Evolutionary conservation across 2,113 vertebrate genomes (phyloP), one percentile per base, ranked within the genome.

Genomic region (Odontesthes bonariensis): DNA sequence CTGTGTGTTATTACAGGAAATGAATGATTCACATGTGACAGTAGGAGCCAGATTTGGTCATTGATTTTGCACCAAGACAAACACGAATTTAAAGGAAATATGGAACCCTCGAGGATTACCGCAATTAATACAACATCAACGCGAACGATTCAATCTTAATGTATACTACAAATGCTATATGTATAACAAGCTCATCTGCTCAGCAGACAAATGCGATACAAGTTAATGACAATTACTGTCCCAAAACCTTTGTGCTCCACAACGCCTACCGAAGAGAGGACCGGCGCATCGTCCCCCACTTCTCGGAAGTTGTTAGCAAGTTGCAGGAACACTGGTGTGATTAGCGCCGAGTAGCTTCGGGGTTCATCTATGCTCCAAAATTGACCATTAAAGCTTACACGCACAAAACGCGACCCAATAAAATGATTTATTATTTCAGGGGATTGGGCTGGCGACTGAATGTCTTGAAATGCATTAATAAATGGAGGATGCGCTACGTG

Each of bases 291-390:
- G 0, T 31, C 31, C 14, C 6, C 4, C 55, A 69, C 73, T 83
- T 59, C 38, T 63, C 59, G 58, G 75, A 79, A 87, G 79, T 87
- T 85, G 52, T 16, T 58, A 70, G 60, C 64, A 47, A 73, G 56
- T 84, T 82, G 6, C 17, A 20, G 33, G 31, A 42, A 51, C 53
- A 76, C 0, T 8, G 31, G 16, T 54, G 46, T 38, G 47, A 71
- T 63, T 52, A 70, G 60, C 70, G 2, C 51, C 69, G 57, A 63
- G 2, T 71, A 54, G 51, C 71, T 58, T n/a, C 6, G 20, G 5
- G 31, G 23, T 53, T 72, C 13, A 7, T 46, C 19, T 35, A 6
- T 23, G 35, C 3, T 32, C 23, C 49, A 35, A 10, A 0, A 49
- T 55, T 17, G 2, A 60, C 10, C 10, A 12, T 1, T 16, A 52